phyloP scores from a whole-genome alignment of 2,113 vertebrate genomes.

The Hippoglossus stenolepis region DNA sequence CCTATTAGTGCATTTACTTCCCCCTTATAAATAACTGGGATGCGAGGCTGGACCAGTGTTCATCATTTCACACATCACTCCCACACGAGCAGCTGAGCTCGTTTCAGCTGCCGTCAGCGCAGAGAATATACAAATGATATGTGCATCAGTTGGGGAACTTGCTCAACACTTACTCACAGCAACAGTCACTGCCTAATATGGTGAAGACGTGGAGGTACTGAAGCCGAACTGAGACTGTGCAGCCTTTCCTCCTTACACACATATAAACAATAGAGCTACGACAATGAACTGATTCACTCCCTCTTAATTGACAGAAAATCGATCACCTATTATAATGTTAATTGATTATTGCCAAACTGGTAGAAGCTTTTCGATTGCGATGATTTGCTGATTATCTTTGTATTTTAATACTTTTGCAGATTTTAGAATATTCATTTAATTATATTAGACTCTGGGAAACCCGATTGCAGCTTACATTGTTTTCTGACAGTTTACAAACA shows the following conservation, averaged over 20 bases:
- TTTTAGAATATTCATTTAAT: no score
- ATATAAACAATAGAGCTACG: not conserved
- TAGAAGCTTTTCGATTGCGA: not conserved
- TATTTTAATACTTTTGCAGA: not conserved
- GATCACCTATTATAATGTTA: not conserved
- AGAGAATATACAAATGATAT: conserved; percentile 36
- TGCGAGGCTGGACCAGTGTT: conserved; percentile 22
- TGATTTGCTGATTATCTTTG: not conserved
- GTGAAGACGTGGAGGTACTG: conserved; percentile 19
- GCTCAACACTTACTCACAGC: conserved; percentile 40
- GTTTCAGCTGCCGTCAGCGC: conserved; percentile 45
- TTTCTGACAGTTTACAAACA: not conserved
- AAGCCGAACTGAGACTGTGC: not conserved
- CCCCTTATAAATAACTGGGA: conserved; percentile 25
- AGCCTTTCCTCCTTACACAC: not conserved
- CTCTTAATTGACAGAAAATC: no score
- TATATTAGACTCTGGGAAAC: not conserved
- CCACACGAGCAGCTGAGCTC: conserved; percentile 8
- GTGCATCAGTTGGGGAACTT: conserved; percentile 13
- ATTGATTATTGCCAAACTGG: not conserved
- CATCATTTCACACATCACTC: conserved; percentile 46
- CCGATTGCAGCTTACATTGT: not conserved
- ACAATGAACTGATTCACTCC: no score
- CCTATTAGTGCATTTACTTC: not conserved
- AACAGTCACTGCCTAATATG: conserved; percentile 59